Evolutionary conservation across 1,140 invertebrate genomes (phyloP).

Genomic region (Drosophila asahinai): DNA sequence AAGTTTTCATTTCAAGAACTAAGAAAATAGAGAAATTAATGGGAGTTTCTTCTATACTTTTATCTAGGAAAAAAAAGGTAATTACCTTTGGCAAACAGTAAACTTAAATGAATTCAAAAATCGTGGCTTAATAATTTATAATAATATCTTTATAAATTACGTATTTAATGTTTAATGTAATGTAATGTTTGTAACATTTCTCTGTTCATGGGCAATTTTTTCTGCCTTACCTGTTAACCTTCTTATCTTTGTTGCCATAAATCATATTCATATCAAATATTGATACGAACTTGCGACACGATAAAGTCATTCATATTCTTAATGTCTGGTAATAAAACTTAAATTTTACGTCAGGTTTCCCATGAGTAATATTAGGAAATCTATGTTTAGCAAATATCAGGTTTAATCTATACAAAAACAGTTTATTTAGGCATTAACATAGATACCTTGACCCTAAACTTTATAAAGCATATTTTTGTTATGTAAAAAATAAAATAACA

Average conservation of each 20-base stretch:
- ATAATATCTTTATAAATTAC: too few species aligned
- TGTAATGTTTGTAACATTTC: too few species aligned
- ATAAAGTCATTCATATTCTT: constrained; percentile 8
- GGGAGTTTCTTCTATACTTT: background rate
- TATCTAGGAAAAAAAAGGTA: too few species aligned
- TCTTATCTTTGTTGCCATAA: background rate
- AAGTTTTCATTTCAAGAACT: background rate
- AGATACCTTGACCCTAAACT: background rate
- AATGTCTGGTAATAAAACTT: background rate
- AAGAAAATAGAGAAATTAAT: background rate
- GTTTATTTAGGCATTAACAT: background rate
- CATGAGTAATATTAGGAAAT: background rate
- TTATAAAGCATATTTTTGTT: background rate
- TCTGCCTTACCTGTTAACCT: background rate
- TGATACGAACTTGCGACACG: background rate
- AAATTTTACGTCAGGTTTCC: background rate
- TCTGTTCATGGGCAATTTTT: background rate
- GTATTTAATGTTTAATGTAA: too few species aligned
- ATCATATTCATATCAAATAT: constrained; percentile 19
- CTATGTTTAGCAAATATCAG: too few species aligned
- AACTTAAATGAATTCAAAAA: too few species aligned
- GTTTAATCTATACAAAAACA: background rate
- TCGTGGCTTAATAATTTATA: background rate
- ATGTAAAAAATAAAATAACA: background rate
- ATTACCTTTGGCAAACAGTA: too few species aligned